Conservation (phyloP, 2,113 vertebrate species). For the Cynocephalus volans region DNA sequence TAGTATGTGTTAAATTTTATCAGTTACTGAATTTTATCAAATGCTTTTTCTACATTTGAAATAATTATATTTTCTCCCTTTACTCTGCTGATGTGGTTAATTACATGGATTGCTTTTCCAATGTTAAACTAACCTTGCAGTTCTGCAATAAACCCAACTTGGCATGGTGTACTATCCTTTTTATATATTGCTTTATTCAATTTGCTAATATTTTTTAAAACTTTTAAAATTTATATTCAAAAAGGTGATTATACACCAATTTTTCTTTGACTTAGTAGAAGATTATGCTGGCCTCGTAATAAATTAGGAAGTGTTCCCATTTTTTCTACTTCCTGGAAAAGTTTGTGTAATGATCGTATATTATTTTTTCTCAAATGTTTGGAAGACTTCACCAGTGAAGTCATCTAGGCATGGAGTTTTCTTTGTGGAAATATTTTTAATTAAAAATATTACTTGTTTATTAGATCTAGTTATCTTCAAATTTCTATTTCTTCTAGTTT, state of each 20-base stretch:
- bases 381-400: not conserved
- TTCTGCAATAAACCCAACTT: not conserved
- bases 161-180: not conserved
- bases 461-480: not conserved
- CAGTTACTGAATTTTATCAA: not conserved
- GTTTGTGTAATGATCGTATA: not conserved
- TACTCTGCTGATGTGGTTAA: not conserved
- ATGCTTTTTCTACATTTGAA: not conserved
- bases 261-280: not conserved
- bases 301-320: not conserved
- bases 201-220: not conserved
- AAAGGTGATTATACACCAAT: not conserved
- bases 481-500: conserved; percentile 19
- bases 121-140: not conserved
- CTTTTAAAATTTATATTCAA: not conserved
- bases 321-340: not conserved
- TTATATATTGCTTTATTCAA: not conserved
- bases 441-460: not conserved
- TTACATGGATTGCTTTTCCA: not conserved
- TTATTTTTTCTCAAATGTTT: not conserved
- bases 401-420: not conserved
- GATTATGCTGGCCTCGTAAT: not conserved
- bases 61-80: not conserved
- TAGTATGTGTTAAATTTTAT: not conserved
- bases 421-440: not conserved